These are phyloP conservation scores for Nebria brevicollis DNA, from an alignment of 2,888 invertebrate genomes.

Conservation along the genomic window DNA sequence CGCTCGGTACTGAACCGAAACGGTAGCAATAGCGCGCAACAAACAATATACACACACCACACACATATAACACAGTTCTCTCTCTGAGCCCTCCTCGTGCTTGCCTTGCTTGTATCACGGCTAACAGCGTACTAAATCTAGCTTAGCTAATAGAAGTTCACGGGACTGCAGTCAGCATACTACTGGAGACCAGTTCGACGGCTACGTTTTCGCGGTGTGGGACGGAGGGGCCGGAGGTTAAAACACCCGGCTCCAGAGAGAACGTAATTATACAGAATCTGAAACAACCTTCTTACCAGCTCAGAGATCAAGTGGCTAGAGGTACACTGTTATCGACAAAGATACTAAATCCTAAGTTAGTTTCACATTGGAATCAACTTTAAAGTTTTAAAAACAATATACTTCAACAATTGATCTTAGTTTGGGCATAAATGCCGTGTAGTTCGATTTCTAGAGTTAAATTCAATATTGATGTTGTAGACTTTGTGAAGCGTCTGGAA, in stretches of 20 bases:
- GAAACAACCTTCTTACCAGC: slow-evolving; percentile 60
- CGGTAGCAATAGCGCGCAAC: slow-evolving; percentile 29
- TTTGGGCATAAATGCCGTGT: no score
- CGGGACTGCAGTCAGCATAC: slow-evolving; percentile 58
- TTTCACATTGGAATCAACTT: slow-evolving; percentile 26
- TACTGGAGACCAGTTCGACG: slow-evolving; percentile 62
- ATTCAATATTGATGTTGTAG: no score
- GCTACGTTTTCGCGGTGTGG: slow-evolving; percentile 53
- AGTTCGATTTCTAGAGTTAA: no score
- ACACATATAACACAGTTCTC: slow-evolving; percentile 49
- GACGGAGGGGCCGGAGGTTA: slow-evolving; percentile 49
- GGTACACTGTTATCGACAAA: slow-evolving; percentile 60
- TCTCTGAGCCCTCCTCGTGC: not conserved
- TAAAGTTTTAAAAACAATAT: not conserved
- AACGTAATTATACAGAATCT: slow-evolving; percentile 62
- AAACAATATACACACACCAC: slow-evolving; percentile 47
- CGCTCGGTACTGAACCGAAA: not conserved
- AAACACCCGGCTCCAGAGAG: slow-evolving; percentile 53
- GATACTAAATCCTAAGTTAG: slow-evolving; percentile 47
- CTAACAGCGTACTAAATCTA: slow-evolving; percentile 47
- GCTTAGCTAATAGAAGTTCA: slow-evolving; percentile 53
- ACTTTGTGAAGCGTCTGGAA: not conserved
- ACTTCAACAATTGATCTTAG: no score
- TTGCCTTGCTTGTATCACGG: slow-evolving; percentile 27
- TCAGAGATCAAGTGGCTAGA: slow-evolving; percentile 60